A percentile compares a stretch with the other conserved stretches of the same genome.
These are phyloP conservation scores for Nomada fabriciana DNA, from an alignment of 2,888 invertebrate genomes.

Conservation along the genomic window DNA sequence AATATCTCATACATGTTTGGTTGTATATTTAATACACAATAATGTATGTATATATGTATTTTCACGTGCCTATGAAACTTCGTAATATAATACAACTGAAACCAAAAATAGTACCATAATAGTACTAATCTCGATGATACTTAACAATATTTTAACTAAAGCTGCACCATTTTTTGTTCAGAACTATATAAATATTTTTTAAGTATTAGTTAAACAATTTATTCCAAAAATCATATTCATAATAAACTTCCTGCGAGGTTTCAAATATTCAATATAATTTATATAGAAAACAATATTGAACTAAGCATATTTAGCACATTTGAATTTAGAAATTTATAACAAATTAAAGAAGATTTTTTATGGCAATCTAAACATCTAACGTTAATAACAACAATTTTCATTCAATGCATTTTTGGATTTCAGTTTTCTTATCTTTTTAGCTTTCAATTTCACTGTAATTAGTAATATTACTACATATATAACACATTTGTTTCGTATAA, in stretches of 20 bases:
- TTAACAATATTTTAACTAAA: slow-evolving; percentile 9
- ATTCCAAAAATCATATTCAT: neutral
- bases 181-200: neutral
- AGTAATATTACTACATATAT: neutral
- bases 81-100: neutral
- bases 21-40: slow-evolving; percentile 22
- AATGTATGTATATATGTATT: neutral
- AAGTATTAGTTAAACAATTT: neutral
- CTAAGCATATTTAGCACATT: neutral
- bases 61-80: neutral
- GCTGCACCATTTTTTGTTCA: neutral
- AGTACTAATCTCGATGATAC: slow-evolving; percentile 8
- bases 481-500: slow-evolving; percentile 43
- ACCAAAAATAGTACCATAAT: neutral
- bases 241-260: neutral
- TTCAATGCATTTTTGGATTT: slow-evolving; percentile 8
- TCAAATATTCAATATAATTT: neutral
- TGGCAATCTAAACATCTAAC: neutral
- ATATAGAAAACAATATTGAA: neutral
- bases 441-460: slow-evolving; percentile 1
- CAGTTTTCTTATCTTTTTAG: neutral
- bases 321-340: neutral
- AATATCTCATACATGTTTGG: slow-evolving; percentile 19
- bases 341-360: neutral
- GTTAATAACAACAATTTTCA: too few relatives aligned